phyloP scores from a whole-genome alignment of 2,797 vertebrate genomes.

The Gambusia yucatana region DNA sequence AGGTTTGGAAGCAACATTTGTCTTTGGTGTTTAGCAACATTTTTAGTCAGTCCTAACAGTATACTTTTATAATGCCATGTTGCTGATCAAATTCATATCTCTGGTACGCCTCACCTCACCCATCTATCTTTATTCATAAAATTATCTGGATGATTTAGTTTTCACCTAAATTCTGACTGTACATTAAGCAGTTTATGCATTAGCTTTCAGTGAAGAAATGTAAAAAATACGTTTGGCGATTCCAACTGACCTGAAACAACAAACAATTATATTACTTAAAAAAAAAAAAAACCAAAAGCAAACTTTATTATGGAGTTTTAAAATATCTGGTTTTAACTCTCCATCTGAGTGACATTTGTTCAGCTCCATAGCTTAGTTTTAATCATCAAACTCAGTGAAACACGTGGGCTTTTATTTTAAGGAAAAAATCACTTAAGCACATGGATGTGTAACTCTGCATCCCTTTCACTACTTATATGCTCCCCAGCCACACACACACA shows the following conservation, averaged over 20 bases:
- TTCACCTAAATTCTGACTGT: not conserved
- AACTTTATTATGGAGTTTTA: not conserved
- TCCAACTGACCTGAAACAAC: not conserved
- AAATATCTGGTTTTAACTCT: not conserved
- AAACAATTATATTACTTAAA: not conserved
- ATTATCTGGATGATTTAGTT: too few species aligned
- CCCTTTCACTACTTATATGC: not conserved
- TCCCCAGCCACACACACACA: not conserved
- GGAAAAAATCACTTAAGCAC: not conserved
- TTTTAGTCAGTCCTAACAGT: not conserved
- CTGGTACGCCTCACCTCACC: not conserved
- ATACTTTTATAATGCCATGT: not conserved
- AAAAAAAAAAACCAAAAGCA: not conserved
- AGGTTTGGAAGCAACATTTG: not conserved
- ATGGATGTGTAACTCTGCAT: not conserved
- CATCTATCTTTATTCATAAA: too few species aligned
- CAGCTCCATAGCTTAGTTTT: not conserved
- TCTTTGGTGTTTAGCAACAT: not conserved
- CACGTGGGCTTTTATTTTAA: not conserved
- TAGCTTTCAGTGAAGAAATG: not conserved
- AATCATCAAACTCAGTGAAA: constrained; percentile 4
- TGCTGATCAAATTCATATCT: not conserved
- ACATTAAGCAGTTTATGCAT: not conserved
- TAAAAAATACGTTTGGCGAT: not conserved
- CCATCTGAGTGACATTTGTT: not conserved